Conservation (phyloP, 1,140 invertebrate species). For the Drosophila chauvacae region DNA sequence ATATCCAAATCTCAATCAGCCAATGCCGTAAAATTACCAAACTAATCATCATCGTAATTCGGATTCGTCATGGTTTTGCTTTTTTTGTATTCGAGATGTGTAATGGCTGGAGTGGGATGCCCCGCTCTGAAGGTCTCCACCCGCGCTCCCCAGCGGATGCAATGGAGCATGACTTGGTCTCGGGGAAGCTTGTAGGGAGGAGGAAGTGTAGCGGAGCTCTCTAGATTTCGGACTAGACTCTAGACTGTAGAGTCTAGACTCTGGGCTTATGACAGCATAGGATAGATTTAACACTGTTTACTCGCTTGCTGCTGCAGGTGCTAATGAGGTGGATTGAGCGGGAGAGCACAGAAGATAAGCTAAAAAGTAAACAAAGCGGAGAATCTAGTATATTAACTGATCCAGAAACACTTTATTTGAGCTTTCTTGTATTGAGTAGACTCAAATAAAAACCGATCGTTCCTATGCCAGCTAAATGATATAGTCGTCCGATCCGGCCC, state of each 20-base stretch:
- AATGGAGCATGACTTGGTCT: conserved; percentile 51
- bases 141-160: conserved; percentile 9
- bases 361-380: conserved; percentile 13
- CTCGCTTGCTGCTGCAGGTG: conserved; percentile 33
- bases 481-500: too few species aligned
- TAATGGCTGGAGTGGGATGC: conserved; percentile 29
- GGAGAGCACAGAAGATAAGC: conserved; percentile 20
- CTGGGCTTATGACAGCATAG: conserved; percentile 43
- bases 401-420: not conserved
- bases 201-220: conserved; percentile 15
- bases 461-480: too few species aligned
- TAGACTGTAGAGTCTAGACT: not conserved
- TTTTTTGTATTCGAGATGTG: conserved; percentile 22
- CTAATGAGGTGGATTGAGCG: conserved; percentile 51
- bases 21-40: conserved; percentile 52
- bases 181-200: not conserved
- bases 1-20: conserved; percentile 11
- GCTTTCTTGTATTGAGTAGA: not conserved
- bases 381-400: not conserved
- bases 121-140: conserved; percentile 4
- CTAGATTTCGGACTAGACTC: conserved; percentile 13
- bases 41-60: conserved; percentile 46
- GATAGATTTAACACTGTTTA: conserved; percentile 46
- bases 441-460: too few species aligned
- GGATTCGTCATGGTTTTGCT: conserved; percentile 30